Percentiles rank a stretch among this genome's conserved stretches.
phyloP scores from a whole-genome alignment of 2,888 invertebrate genomes.

The Diaprepes abbreviatus region DNA sequence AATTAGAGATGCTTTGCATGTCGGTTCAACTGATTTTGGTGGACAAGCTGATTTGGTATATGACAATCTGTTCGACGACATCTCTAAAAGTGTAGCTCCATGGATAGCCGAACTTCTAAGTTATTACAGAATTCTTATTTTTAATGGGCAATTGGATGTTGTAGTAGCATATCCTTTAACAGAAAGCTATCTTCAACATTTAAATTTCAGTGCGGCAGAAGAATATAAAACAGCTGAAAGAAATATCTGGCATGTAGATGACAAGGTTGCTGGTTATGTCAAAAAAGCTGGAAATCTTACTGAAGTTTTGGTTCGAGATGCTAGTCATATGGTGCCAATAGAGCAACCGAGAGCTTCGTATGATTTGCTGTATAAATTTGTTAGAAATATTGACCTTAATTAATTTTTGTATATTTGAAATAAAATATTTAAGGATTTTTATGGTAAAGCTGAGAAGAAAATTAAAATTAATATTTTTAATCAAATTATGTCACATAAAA shows the following conservation, averaged over 20 bases:
- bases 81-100: slow-evolving; percentile 62
- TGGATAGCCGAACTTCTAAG: slow-evolving; percentile 72
- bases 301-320: slow-evolving; percentile 79
- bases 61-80: slow-evolving; percentile 68
- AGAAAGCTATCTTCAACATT: slow-evolving; percentile 78
- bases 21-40: slow-evolving; percentile 23
- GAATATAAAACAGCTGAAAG: too few relatives aligned
- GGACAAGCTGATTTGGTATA: slow-evolving; percentile 27
- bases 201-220: too few relatives aligned
- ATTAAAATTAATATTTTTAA: too few relatives aligned
- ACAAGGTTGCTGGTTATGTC: slow-evolving; percentile 79
- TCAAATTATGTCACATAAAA: too few relatives aligned
- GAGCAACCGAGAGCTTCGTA: slow-evolving; percentile 83
- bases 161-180: slow-evolving; percentile 89
- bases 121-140: slow-evolving; percentile 80
- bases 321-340: slow-evolving; percentile 84
- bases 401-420: not conserved
- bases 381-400: slow-evolving; percentile 32
- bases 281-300: slow-evolving; percentile 77
- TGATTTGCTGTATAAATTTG: slow-evolving; percentile 72
- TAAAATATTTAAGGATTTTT: too few relatives aligned
- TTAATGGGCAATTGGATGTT: slow-evolving; percentile 91
- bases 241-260: slow-evolving; percentile 76
- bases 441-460: too few relatives aligned
- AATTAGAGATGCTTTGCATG: slow-evolving; percentile 40